Conservation (phyloP, 2,113 vertebrate genomes). For the Pelvicachromis taeniatus region DNA sequence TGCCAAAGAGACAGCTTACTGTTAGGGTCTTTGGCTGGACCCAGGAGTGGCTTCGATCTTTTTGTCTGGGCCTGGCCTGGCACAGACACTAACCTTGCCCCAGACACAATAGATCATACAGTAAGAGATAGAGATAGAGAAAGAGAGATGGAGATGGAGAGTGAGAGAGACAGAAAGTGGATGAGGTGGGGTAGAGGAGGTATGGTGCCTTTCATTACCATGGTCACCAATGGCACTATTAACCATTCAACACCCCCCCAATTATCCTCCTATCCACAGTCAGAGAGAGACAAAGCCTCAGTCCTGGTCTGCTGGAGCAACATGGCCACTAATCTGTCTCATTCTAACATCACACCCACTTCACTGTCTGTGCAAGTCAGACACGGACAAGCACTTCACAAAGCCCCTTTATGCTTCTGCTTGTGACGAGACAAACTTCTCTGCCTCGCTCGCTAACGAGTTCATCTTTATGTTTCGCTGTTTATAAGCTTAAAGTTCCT, state of each 20-base stretch:
- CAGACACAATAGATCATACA: constrained; percentile 76
- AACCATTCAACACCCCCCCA: constrained; percentile 76
- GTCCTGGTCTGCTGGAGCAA: constrained; percentile 71
- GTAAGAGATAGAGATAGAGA: constrained; percentile 21
- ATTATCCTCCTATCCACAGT: constrained; percentile 71
- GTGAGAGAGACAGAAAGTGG: constrained; percentile 7
- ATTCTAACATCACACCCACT: constrained; percentile 66
- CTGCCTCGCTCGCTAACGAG: not conserved
- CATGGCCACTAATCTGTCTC: constrained; percentile 70
- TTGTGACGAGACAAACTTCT: constrained; percentile 10
- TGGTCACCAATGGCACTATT: constrained; percentile 77
- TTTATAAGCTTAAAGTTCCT: not conserved
- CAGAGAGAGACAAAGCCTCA: constrained; percentile 71
- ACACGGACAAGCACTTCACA: constrained; percentile 23
- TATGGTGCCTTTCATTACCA: constrained; percentile 75
- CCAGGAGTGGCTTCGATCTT: constrained; percentile 68
- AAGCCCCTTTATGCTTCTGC: constrained; percentile 63
- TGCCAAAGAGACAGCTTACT: constrained; percentile 73
- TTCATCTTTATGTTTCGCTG: not conserved
- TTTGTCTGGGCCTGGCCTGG: constrained; percentile 71
- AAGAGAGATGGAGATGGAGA: not conserved
- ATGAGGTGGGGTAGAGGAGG: constrained; percentile 53
- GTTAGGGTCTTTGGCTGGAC: constrained; percentile 62
- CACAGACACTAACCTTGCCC: constrained; percentile 56
- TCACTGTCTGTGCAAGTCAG: constrained; percentile 56